A percentile compares a stretch with the other conserved stretches of the same genome.
Conservation (phyloP, 1,140 invertebrate genomes). For the Hypsibius dujardini region DNA sequence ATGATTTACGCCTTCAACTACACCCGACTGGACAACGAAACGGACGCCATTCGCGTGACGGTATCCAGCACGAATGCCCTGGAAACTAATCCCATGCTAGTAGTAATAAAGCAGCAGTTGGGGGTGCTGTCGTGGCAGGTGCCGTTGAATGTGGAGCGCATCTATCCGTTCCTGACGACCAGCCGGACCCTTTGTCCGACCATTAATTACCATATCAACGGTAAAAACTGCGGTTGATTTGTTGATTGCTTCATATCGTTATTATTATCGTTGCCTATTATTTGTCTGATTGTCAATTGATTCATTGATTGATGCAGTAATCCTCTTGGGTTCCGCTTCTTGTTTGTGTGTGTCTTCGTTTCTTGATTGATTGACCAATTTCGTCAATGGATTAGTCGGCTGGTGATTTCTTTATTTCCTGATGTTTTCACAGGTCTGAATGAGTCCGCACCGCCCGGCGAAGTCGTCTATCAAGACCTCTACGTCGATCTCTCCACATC, state of each 20-base stretch:
- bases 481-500: background rate
- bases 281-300: background rate
- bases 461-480: constrained; percentile 39
- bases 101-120: constrained; percentile 47
- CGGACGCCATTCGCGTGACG: constrained; percentile 38
- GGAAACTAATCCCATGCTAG: constrained; percentile 41
- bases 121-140: constrained; percentile 49
- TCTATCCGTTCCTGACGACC: constrained; percentile 28
- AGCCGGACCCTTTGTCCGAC: constrained; percentile 47
- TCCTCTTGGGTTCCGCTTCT: too few species aligned
- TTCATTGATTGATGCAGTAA: constrained; percentile 38
- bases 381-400: too few species aligned
- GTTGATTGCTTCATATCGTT: too few species aligned
- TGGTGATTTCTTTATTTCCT: constrained; percentile 41
- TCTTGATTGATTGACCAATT: too few species aligned
- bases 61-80: constrained; percentile 34
- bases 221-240: constrained; percentile 16
- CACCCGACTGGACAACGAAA: constrained; percentile 12
- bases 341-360: too few species aligned
- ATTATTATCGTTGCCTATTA: too few species aligned
- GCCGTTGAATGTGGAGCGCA: constrained; percentile 41
- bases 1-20: constrained; percentile 4
- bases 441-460: constrained; percentile 37
- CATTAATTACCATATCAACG: constrained; percentile 34
- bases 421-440: constrained; percentile 35